These are phyloP conservation scores for Mermis nigrescens DNA, from an alignment of 2,888 invertebrate genomes.

Conservation along the genomic window DNA sequence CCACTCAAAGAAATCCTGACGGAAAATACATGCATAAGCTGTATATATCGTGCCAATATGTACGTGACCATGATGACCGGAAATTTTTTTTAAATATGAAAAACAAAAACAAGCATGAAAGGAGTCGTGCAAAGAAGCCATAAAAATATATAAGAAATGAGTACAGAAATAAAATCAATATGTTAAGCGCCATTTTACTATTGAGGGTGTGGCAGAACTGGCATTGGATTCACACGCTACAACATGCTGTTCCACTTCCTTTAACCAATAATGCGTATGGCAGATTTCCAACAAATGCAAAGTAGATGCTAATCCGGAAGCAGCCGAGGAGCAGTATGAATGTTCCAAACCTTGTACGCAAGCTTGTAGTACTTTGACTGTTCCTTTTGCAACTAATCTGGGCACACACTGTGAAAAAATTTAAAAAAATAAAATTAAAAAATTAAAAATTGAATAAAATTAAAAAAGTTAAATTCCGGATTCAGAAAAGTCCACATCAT, in stretches of 20 bases:
- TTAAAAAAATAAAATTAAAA: neutral
- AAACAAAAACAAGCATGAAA: no score
- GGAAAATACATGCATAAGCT: no score
- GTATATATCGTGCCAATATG: no score
- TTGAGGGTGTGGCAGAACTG: slow-evolving; percentile 3
- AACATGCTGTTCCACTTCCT: slow-evolving; percentile 18
- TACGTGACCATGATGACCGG: no score
- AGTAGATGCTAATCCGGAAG: slow-evolving; percentile 83
- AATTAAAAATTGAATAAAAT: neutral
- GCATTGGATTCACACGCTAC: slow-evolving; percentile 11
- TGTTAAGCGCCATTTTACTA: slow-evolving; percentile 14
- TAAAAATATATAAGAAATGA: no score
- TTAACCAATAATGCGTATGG: slow-evolving; percentile 76
- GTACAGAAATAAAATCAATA: slow-evolving; percentile 8
- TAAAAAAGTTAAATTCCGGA: no score
- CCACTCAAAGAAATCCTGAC: no score
- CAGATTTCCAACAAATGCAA: slow-evolving; percentile 92
- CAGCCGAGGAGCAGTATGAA: slow-evolving; percentile 42
- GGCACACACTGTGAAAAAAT: slow-evolving; percentile 50
- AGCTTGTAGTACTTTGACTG: slow-evolving; percentile 72
- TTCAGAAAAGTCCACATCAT: no score
- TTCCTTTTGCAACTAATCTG: slow-evolving; percentile 83
- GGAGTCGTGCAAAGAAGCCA: no score
- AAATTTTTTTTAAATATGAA: no score
- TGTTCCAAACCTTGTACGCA: slow-evolving; percentile 72